Conservation (phyloP, 1,140 invertebrate species). For the Idris sp. region DNA sequence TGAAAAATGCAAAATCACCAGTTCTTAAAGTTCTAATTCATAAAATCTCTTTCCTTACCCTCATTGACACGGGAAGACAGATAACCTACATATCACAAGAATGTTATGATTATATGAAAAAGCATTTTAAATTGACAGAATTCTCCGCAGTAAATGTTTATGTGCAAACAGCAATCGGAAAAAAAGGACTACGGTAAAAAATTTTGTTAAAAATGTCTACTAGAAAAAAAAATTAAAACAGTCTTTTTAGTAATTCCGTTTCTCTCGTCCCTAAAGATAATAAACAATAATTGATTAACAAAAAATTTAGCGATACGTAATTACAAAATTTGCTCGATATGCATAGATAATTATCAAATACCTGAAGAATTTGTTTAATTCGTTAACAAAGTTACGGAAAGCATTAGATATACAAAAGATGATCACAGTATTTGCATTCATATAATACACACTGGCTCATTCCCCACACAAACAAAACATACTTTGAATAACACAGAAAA, state of each 20-base stretch:
- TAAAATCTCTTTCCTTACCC: background rate
- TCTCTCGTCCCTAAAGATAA: background rate
- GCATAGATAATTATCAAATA: constrained; percentile 1
- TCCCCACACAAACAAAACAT: too few relatives aligned
- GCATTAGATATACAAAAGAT: too few relatives aligned
- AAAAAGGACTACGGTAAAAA: background rate
- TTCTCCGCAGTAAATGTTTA: background rate
- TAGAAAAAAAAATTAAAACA: background rate
- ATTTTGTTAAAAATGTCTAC: background rate
- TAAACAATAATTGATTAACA: background rate
- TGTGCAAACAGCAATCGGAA: background rate
- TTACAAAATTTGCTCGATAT: background rate
- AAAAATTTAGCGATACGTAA: background rate
- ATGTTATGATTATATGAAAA: background rate
- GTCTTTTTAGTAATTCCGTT: background rate
- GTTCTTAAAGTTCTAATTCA: background rate
- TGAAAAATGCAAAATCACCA: background rate
- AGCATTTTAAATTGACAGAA: background rate
- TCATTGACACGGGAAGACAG: background rate
- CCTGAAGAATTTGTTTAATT: constrained; percentile 4
- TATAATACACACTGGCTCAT: too few relatives aligned
- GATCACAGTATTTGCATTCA: too few relatives aligned
- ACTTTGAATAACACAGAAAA: too few relatives aligned
- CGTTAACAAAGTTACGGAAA: too few relatives aligned
- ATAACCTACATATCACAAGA: background rate